A percentile compares a stretch with the other conserved stretches of the same genome.
These are phyloP conservation scores for Melieria picta DNA, from an alignment of 2,888 invertebrate species.

Conservation along the genomic window DNA sequence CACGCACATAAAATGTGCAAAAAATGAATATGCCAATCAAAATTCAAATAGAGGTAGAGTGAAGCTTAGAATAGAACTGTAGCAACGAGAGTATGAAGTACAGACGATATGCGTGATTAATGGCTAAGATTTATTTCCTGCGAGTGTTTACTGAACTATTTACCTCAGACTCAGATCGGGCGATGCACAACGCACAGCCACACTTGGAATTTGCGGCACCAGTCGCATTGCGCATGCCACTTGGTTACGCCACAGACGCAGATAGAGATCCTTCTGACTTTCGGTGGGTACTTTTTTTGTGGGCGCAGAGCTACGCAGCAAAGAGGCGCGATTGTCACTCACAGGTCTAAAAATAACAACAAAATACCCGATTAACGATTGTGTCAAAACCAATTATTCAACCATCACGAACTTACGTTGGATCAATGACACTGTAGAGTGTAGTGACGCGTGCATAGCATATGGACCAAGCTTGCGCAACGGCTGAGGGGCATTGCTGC, in stretches of 20 bases:
- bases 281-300: constrained; percentile 92
- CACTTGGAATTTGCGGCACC: constrained; percentile 90
- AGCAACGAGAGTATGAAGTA: too few relatives aligned
- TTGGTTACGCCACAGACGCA: constrained; percentile 98
- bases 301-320: constrained; percentile 87
- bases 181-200: constrained; percentile 89
- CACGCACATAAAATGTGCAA: too few relatives aligned
- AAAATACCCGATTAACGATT: not conserved
- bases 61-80: too few relatives aligned
- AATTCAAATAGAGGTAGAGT: too few relatives aligned
- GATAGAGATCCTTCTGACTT: constrained; percentile 83
- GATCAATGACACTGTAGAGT: constrained; percentile 93
- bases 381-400: constrained; percentile 29
- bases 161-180: constrained; percentile 92
- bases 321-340: constrained; percentile 94
- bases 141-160: constrained; percentile 42
- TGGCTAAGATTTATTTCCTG: too few relatives aligned
- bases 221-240: constrained; percentile 96
- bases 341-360: constrained; percentile 76
- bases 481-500: constrained; percentile 84
- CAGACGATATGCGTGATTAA: too few relatives aligned
- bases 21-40: too few relatives aligned
- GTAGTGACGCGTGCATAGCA: constrained; percentile 91
- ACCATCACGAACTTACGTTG: constrained; percentile 74
- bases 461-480: constrained; percentile 95